These are phyloP conservation scores for Spheniscus mendiculus DNA, from an alignment of 2,113 vertebrate species.

Conservation along the genomic window DNA sequence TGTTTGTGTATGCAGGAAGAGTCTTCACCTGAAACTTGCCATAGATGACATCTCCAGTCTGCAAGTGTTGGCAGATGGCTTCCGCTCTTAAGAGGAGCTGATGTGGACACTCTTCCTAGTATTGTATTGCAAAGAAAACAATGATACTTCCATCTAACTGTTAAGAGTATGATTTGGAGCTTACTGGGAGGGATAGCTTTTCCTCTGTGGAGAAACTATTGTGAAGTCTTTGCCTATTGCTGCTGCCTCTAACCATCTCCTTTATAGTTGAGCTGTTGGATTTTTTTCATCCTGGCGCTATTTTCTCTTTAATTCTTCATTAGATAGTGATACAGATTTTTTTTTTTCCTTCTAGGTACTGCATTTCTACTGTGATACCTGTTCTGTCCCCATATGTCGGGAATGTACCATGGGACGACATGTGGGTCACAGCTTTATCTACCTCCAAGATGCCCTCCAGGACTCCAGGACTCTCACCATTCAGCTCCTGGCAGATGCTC, in stretches of 20 bases:
- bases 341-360: slow-evolving; percentile 80
- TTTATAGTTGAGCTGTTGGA: background rate
- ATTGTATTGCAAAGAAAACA: slow-evolving; percentile 68
- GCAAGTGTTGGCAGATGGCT: slow-evolving; percentile 54
- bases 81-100: slow-evolving; percentile 44
- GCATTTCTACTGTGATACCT: slow-evolving; percentile 96
- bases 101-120: slow-evolving; percentile 58
- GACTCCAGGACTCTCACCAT: slow-evolving; percentile 94
- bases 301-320: background rate
- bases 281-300: background rate
- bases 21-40: slow-evolving; percentile 35
- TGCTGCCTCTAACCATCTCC: background rate
- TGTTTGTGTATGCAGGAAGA: slow-evolving; percentile 15
- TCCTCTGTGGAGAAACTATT: slow-evolving; percentile 5
- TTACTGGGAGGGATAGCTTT: background rate
- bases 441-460: slow-evolving; percentile 96
- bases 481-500: slow-evolving; percentile 93
- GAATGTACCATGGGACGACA: slow-evolving; percentile 95
- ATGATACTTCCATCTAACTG: background rate
- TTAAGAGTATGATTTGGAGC: background rate
- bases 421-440: slow-evolving; percentile 92
- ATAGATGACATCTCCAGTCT: slow-evolving; percentile 25
- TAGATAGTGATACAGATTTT: background rate
- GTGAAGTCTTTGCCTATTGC: background rate
- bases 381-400: slow-evolving; percentile 94